Evolutionary conservation across 2,888 invertebrate species (phyloP).

Genomic region (Acleris sparsana): DNA sequence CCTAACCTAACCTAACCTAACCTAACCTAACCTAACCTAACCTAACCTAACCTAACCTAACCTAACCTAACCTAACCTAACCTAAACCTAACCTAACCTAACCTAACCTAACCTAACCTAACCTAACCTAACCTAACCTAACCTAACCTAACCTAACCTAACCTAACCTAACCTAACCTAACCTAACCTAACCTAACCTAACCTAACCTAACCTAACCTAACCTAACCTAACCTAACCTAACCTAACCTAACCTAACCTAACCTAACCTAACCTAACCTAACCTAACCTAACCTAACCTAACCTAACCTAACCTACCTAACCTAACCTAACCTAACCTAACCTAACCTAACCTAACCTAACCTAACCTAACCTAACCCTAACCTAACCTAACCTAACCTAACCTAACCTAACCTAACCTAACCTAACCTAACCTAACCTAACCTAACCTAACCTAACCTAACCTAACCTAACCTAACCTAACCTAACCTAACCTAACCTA

Average conservation of each 20-base stretch:
- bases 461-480: conserved; percentile 5
- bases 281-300: conserved; percentile 5
- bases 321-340: conserved; percentile 5
- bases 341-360: conserved; percentile 5
- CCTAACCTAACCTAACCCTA: conserved; percentile 5
- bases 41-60: conserved; percentile 10
- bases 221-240: conserved; percentile 5
- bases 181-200: conserved; percentile 5
- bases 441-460: conserved; percentile 5
- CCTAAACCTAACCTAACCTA: background rate
- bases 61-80: conserved; percentile 10
- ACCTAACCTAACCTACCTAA: too few species aligned
- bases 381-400: conserved; percentile 5
- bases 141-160: conserved; percentile 10
- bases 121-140: conserved; percentile 8
- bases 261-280: conserved; percentile 5
- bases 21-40: conserved; percentile 10
- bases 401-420: conserved; percentile 5
- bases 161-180: conserved; percentile 4
- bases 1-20: conserved; percentile 10
- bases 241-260: conserved; percentile 5
- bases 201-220: conserved; percentile 5
- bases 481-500: too few species aligned
- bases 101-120: background rate
- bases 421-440: conserved; percentile 5